Conservation (phyloP, 2,113 vertebrate species). For the Thunnus maccoyii region DNA sequence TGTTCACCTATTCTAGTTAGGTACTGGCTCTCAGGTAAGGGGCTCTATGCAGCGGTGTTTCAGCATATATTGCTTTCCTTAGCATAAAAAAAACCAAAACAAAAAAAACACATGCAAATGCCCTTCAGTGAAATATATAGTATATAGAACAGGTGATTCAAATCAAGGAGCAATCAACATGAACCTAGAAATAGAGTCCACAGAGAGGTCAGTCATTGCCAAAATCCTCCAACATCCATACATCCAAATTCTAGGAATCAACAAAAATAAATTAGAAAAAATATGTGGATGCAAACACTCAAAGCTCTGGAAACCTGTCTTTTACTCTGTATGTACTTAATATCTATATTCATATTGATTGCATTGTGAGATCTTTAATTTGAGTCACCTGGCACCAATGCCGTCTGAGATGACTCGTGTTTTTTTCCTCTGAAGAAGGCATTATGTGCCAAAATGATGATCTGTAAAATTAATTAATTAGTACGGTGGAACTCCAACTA, state of each 20-base stretch:
- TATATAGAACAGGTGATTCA: background rate
- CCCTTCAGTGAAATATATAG: background rate
- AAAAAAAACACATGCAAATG: background rate
- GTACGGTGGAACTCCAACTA: no score
- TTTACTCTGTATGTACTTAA: background rate
- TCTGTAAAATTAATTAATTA: background rate
- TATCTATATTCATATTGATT: background rate
- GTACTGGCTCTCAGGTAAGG: background rate
- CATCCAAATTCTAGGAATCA: background rate
- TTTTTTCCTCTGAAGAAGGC: background rate
- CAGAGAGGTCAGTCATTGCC: background rate
- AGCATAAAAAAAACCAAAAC: background rate
- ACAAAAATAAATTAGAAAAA: background rate
- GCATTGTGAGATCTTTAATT: background rate
- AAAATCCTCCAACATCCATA: background rate
- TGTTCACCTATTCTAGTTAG: background rate
- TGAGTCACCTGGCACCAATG: background rate
- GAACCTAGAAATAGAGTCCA: background rate
- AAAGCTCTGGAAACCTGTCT: background rate
- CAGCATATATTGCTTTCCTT: background rate
- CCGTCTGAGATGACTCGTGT: background rate
- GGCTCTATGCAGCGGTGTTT: background rate
- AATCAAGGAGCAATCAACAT: slow-evolving; percentile 7
- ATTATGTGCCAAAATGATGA: background rate
- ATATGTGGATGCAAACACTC: background rate